phyloP scores from a whole-genome alignment of 1,140 invertebrate genomes.

The Lycorma delicatula region DNA sequence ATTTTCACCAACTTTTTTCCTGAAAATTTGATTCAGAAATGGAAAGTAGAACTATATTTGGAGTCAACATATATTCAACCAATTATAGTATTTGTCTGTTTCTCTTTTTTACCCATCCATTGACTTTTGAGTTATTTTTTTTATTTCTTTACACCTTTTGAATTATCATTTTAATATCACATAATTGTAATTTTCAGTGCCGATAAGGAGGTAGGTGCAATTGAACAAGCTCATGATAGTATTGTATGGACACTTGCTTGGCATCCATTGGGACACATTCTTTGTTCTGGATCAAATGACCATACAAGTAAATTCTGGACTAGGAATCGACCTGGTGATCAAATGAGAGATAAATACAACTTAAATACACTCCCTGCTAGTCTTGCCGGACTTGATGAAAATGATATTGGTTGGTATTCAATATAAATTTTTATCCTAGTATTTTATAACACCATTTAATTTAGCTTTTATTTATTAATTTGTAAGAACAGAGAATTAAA shows the following conservation, averaged over 20 bases:
- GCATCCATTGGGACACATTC: constrained; percentile 98
- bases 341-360: constrained; percentile 95
- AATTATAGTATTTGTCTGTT: too few species aligned
- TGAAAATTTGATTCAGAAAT: too few species aligned
- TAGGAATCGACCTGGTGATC: constrained; percentile 93
- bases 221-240: constrained; percentile 97
- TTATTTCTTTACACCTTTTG: not conserved
- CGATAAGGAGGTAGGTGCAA: constrained; percentile 95
- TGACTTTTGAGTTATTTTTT: too few species aligned
- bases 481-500: not conserved
- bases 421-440: constrained; percentile 1
- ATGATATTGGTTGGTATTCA: constrained; percentile 49
- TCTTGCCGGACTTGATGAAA: constrained; percentile 57
- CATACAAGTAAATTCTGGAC: constrained; percentile 99
- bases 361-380: constrained; percentile 84
- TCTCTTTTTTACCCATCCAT: too few species aligned
- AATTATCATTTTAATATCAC: not conserved
- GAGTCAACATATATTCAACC: too few species aligned
- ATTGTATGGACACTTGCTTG: constrained; percentile 98
- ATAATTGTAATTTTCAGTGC: constrained; percentile 48
- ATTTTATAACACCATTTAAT: not conserved
- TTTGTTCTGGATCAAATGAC: constrained; percentile 97
- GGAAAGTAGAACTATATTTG: too few species aligned
- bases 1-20: too few species aligned
- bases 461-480: not conserved